phyloP scores from a whole-genome alignment of 2,888 invertebrate genomes.

The Eucera pruinosa region DNA sequence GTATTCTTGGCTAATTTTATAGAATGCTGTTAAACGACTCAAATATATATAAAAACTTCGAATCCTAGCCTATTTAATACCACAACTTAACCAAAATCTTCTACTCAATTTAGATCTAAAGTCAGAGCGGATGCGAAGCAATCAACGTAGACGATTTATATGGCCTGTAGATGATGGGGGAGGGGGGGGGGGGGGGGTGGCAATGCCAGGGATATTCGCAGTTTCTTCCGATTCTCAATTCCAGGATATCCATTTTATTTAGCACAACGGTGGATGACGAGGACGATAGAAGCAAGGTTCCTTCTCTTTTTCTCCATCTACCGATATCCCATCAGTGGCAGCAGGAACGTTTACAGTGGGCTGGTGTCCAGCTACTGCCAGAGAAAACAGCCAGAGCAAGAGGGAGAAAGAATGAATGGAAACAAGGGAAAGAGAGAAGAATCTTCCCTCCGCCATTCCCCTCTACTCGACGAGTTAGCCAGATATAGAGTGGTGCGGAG shows the following conservation, averaged over 20 bases:
- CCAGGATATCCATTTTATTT: conserved; percentile 84
- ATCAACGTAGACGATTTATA: conserved; percentile 46
- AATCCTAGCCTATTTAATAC: too few relatives aligned
- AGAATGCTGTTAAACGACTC: not conserved
- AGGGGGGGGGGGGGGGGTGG: not conserved
- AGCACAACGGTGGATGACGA: conserved; percentile 75
- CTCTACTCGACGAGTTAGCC: conserved; percentile 43
- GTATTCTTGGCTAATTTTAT: not conserved
- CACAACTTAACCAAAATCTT: too few relatives aligned
- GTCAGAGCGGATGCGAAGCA: conserved; percentile 8
- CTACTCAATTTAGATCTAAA: too few relatives aligned
- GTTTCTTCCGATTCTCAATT: conserved; percentile 82
- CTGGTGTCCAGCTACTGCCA: conserved; percentile 63
- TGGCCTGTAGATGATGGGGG: conserved; percentile 59
- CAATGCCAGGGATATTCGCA: conserved; percentile 67
- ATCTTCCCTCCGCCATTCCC: conserved; percentile 44
- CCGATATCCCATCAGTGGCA: conserved; percentile 74
- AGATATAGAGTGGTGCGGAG: conserved; percentile 57
- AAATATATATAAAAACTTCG: too few relatives aligned
- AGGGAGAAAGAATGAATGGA: not conserved
- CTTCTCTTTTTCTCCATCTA: conserved; percentile 69
- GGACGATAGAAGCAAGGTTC: conserved; percentile 72
- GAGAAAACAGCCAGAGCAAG: not conserved
- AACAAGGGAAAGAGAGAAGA: not conserved
- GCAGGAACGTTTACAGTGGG: conserved; percentile 65